These are phyloP conservation scores for Coelopa frigida DNA, from an alignment of 1,140 invertebrate species.

Conservation along the genomic window DNA sequence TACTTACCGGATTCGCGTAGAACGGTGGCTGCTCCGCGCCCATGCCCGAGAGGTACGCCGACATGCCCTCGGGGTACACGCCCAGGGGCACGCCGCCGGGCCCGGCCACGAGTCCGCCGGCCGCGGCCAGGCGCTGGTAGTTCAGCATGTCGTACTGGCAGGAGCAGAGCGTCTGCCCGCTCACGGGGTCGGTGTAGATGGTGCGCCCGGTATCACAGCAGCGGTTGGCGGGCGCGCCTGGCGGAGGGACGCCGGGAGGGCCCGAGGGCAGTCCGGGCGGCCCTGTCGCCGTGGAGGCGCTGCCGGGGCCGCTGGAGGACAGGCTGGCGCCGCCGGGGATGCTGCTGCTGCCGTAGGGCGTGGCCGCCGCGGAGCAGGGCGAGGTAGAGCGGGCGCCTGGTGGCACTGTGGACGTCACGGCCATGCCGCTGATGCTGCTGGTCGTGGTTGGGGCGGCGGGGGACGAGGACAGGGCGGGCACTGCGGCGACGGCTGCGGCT, in stretches of 20 bases:
- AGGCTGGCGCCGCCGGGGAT: conserved; percentile 44
- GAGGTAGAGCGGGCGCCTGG: conserved; percentile 48
- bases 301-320: conserved; percentile 23
- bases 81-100: conserved; percentile 54
- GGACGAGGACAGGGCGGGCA: conserved; percentile 20
- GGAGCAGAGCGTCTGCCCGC: conserved; percentile 86
- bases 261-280: conserved; percentile 61
- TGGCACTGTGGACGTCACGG: conserved; percentile 45
- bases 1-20: conserved; percentile 72
- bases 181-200: conserved; percentile 85
- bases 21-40: conserved; percentile 74
- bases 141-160: conserved; percentile 79
- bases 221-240: conserved; percentile 47
- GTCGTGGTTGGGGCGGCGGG: conserved; percentile 21
- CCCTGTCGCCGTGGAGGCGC: conserved; percentile 23
- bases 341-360: conserved; percentile 32
- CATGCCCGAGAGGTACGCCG: conserved; percentile 72
- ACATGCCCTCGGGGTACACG: conserved; percentile 63
- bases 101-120: conserved; percentile 50
- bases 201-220: conserved; percentile 89
- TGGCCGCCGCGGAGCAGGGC: conserved; percentile 44
- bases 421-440: conserved; percentile 24
- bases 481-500: conserved; percentile 38
- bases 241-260: conserved; percentile 13
- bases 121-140: conserved; percentile 69